Evolutionary conservation across 2,888 invertebrate genomes (phyloP), one percentile per base, ranked within the genome.

Genomic region (Euplexia lucipara): DNA sequence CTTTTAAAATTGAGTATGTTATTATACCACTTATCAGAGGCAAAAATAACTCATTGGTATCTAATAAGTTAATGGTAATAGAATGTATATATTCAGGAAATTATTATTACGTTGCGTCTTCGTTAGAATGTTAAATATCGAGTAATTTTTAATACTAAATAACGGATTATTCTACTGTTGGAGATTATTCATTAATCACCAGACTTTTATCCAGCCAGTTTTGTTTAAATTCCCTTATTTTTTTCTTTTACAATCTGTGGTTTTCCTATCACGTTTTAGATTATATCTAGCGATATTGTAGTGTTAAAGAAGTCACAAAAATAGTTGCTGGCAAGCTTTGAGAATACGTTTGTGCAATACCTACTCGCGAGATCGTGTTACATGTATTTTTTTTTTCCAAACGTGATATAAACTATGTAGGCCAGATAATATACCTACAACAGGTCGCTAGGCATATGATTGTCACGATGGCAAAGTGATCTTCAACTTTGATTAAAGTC

Each of bases 281-380:
- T 70, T 32, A 18, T 42, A 52, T 32, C 41, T 42, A 8, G 26
- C 10, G 16, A 26, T 26, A 48, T 20, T 5, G 7, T 26, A 39
- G 16, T 26, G 16, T 10, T 39, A 49, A 70, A 62, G 37, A 32
- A 35, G 26, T 48, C 20, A 70, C 62, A n/a, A 52, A 62, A 70
- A 70, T 70, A 67, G 16, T 39, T 34, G 18, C 47, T 68, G 71
- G 71, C 68, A 68, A 32, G 63, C 35, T 68, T 41, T 41, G 47
- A 34, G 51, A 45, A 14, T 71, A 62, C 71, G 63, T 70, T 70
- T 62, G 0, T 62, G 32, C 52, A 39, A 39, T 45, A 42, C 12
- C 26, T 26, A 26, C 5, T 45, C 41, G 35, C 42, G 35, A 37
- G 35, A 8, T n/a, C n/a, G 16, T 47, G 20, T 20, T n/a, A n/a